Evolutionary conservation across 2,797 vertebrate genomes (phyloP), one percentile per base, ranked within the genome.

Genomic region (Scarus forsteni): DNA sequence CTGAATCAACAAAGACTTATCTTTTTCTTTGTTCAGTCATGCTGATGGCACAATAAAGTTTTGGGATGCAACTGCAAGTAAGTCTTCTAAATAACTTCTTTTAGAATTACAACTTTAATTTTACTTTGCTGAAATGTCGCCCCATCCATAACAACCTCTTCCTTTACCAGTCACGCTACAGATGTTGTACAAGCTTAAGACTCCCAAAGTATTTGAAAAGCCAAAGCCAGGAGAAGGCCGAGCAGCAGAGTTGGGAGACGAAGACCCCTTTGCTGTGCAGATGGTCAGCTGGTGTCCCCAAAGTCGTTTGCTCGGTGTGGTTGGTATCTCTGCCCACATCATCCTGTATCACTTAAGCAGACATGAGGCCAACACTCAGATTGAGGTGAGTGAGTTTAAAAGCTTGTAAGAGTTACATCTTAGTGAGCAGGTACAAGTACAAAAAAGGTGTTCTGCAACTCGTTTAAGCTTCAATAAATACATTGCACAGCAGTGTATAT

Each of bases 31-130:
- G n/a, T 82, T 39, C 74, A 99, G 98, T 89, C 98, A 99, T 85
- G 98, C 98, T 82, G 98, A 99, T 66, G 98, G 98, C 91, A 97
- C 98, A 65, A 93, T 99, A 80, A 99, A 99, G 89, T 99, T 99
- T 94, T 99, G 98, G 98, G 98, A 99, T 79, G 97, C 97, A 78
- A 97, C 98, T 90, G 97, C 97, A 90, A 97, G 98, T 99, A 96
- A 96, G 98, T 97, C 84, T 76, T 48, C 60, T 60, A 45, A 35
- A 50, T 9, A 1, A 7, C 18, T 36, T 16, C 60, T 1, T 46
- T 15, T 66, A 45, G 0, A 0, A 27, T 43, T 43, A 8, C 15
- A 35, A 53, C 34, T 66, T 36, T 16, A 35, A 14, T 45, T 19
- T 15, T 19, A 4, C 11, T 66, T 43, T 45, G 9, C 8, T 19